Base-by-base conservation (phyloP, 2,888 invertebrate species). In the Danaus chrysippus region DNA sequence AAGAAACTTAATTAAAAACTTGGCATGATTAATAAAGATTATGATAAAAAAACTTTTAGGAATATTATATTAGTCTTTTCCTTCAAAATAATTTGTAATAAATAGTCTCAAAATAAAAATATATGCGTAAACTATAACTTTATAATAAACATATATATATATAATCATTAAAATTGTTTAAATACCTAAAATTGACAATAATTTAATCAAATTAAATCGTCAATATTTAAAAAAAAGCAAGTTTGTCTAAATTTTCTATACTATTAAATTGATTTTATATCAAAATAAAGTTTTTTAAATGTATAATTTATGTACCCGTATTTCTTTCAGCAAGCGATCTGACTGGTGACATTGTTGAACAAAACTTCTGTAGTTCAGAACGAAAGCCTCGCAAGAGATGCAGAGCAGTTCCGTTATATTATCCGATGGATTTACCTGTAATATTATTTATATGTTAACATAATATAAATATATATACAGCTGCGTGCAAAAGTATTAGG, bases 361-460 rank as follows among this genome's bases (percentile, higher is more conserved):
- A 62, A 89, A 90, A 3, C 65, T 68, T 19, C 73, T 78, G 58
- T 78, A 81, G 1, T 66, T 72, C 12, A 66, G 49, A 5, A 89
- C 67, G 0, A 69, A 65, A 0, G 77, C 77, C 63, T 89, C 89
- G 56, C 90, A 90, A 0, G 66, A n/a, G 0, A 66, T 55, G 44
- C 89, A 90, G 0, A 90, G 69, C 3, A 86, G 68, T 46, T 82
- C 78, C 0, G 89, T 83, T 17, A 85, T 49, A 0, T 76, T 73
- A 1, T 80, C 78, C 0, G 63, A 56, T 44, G 68, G 67, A 9
- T 69, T 66, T 0, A 82, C 68, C 89, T 89, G 76, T 2, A 77
- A 77, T 12, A 19, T 57, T 49, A 56, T 19, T 2, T 15, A n/a
- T 49, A 2, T 49, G 12, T 12, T 5, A 6, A 34, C 2, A 34